Percentiles rank a stretch among this genome's conserved stretches.
Conservation (phyloP, 2,797 vertebrate species). For the Gadopsis bispinosus region DNA sequence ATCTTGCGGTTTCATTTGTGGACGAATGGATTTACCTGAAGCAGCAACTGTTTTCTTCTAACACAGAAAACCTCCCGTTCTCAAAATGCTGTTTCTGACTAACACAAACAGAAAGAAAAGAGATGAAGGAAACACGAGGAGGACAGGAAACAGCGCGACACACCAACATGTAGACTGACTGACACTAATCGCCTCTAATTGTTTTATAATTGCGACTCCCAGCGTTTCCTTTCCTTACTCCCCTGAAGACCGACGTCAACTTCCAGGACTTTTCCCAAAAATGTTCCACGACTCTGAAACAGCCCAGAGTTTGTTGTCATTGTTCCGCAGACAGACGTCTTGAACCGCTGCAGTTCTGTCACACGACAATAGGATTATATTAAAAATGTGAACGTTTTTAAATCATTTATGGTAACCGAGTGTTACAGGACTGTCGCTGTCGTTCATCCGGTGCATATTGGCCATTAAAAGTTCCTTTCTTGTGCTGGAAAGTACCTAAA, state of each 20-base stretch:
- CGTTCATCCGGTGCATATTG: too few species aligned
- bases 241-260: slow-evolving; percentile 14
- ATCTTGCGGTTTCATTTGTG: not conserved
- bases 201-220: slow-evolving; percentile 18
- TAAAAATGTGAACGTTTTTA: too few species aligned
- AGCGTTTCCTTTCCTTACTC: not conserved
- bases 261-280: not conserved
- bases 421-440: too few species aligned
- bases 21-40: not conserved
- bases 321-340: not conserved
- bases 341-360: not conserved
- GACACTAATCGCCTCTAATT: slow-evolving; percentile 33
- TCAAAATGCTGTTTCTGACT: not conserved
- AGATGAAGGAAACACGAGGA: not conserved
- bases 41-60: too few species aligned
- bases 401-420: too few species aligned
- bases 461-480: too few species aligned
- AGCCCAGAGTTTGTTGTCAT: not conserved
- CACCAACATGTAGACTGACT: slow-evolving; percentile 4
- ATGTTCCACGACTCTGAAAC: not conserved
- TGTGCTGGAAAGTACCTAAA: too few species aligned
- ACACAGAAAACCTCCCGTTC: not conserved
- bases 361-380: not conserved
- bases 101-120: not conserved
- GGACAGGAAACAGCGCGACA: slow-evolving; percentile 5